Evolutionary conservation across 2,888 invertebrate genomes (phyloP).

Genomic region (Metalampra italica): DNA sequence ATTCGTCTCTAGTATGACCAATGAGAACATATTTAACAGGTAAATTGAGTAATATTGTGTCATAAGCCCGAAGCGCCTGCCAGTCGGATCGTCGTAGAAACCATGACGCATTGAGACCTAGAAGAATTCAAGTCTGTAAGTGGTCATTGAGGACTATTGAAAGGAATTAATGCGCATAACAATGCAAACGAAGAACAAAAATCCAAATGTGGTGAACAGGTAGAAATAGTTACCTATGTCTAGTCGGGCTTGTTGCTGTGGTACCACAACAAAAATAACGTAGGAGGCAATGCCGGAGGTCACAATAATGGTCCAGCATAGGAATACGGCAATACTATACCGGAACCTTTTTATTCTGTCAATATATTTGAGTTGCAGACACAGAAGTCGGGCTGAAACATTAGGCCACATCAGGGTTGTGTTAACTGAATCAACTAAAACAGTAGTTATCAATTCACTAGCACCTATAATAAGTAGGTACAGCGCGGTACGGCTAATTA

Average conservation of each 20-base stretch:
- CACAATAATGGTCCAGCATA: conserved; percentile 62
- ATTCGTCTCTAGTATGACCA: conserved; percentile 45
- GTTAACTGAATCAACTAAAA: too few species aligned
- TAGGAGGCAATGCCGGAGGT: conserved; percentile 46
- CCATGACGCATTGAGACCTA: conserved; percentile 61
- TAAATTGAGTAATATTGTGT: conserved; percentile 32
- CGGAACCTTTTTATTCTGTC: conserved; percentile 46
- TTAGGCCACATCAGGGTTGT: background rate
- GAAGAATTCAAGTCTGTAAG: background rate
- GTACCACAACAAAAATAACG: conserved; percentile 36
- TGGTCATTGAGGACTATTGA: too few species aligned
- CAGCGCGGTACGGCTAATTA: too few species aligned
- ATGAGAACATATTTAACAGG: conserved; percentile 50
- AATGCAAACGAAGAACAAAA: too few species aligned
- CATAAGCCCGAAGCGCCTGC: conserved; percentile 54
- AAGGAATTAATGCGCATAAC: too few species aligned
- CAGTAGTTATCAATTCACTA: too few species aligned
- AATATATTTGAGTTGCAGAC: conserved; percentile 59
- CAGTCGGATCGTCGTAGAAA: conserved; percentile 61
- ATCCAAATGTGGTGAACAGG: too few species aligned
- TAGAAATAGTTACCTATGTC: conserved; percentile 50
- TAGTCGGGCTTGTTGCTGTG: conserved; percentile 30
- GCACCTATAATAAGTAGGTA: too few species aligned
- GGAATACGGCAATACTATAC: conserved; percentile 65
- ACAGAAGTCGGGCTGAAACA: conserved; percentile 64